Evolutionary conservation across 2,113 vertebrate species (phyloP), one percentile per base, ranked within the genome.

Genomic region (Thunnus thynnus): DNA sequence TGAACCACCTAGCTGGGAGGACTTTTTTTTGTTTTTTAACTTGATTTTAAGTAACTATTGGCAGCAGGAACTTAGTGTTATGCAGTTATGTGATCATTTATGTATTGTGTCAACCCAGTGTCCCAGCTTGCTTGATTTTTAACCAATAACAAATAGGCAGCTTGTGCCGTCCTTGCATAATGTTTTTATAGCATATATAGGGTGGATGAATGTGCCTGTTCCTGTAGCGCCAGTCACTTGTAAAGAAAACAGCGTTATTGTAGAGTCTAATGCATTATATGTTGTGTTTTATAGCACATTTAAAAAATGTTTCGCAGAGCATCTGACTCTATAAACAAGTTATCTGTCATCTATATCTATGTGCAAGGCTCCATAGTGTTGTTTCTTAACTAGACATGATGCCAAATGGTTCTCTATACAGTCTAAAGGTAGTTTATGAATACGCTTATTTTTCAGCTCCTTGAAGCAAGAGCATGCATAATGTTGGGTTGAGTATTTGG

Each of bases 221-320:
- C 55, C 67, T 61, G 52, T 9, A 32, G 76, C 18, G 46, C 30
- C 9, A 27, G 70, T 61, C 27, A 70, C 54, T 50, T 60, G 13
- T 54, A 66, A 58, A 20, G 50, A 30, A 83, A 80, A 30, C 30
- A 2, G 16, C 56, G 52, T 55, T 70, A 48, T n/a, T 67, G 30
- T 20, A 18, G 17, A 66, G 48, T 12, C 47, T 68, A 71, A 79
- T 79, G 71, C 18, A 44, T 57, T 65, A 50, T 65, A 50, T 44
- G 77, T 17, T 56, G 44, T 10, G 17, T 3, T 75, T 63, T 18
- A 76, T 46, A 25, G 41, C 14, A 20, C 14, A 1, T 62, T 71
- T 46, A 36, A 60, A 36, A 60, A 77, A 65, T 44, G 11, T 65
- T 13, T 73, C 70, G 3, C 3, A 20, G 9, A 66, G 30, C 7